Base-by-base conservation (phyloP, 1,140 invertebrate genomes). In the Bombus cullumanus region DNA sequence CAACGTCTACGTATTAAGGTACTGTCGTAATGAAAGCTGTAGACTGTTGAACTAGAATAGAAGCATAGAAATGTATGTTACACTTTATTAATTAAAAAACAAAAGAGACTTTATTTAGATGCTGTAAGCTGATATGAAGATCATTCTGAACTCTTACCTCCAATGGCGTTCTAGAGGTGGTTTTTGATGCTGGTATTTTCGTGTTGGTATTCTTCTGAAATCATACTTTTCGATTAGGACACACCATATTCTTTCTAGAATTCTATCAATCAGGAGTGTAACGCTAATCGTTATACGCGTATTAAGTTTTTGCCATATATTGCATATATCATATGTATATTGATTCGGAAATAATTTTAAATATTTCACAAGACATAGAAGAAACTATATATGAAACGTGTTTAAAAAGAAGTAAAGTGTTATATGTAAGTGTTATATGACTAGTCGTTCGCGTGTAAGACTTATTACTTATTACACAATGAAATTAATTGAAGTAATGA, bases 161-260 rank as follows among this genome's bases (percentile, higher is more conserved):
- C 39, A 78, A 69, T 79, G 85, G 80, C 25, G 87, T 83, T 87
- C 88, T 92, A 39, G 90, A 78, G 62, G 83, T 90, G 62, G 64
- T 71, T 39, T 90, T 90, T 71, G 85, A 77, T 78, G 81, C 90
- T 81, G 89, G 88, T 85, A 76, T 75, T 90, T 92, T 93, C 81
- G 43, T 41, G 68, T 86, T 89, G 62, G 78, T 77, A 86, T 90
- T 94, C 91, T 94, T 93, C 93, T 94, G 92, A 88, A 93, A 92
- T 34, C 64, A 90, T 84, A 85, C 66, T 83, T 86, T 37, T 39
- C n/a, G 41, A 28, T 86, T 78, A 86, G 68, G 37, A 22, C 34
- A 4, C 3, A 13, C 47, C 47, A 37, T 12, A 72, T 59, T 5
- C 8, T 37, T 34, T 25, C 10, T 73, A 9, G 1, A 18, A 73